These are phyloP conservation scores for Argyresthia goedartella DNA, from an alignment of 2,888 invertebrate species.

Conservation along the genomic window DNA sequence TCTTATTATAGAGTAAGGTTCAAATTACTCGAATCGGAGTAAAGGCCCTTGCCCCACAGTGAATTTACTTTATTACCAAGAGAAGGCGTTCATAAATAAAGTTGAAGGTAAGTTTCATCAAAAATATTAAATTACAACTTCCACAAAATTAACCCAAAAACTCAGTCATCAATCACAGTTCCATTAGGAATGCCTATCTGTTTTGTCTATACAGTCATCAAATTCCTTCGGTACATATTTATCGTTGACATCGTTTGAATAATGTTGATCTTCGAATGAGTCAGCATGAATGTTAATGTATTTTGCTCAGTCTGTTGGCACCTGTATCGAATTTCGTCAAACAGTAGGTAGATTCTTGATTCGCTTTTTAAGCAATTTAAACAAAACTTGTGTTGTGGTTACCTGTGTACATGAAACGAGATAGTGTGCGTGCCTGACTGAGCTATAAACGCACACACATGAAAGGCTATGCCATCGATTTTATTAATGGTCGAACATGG, in stretches of 20 bases:
- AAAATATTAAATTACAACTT: neutral
- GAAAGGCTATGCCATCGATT: neutral
- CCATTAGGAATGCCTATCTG: neutral
- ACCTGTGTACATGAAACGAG: too few relatives aligned
- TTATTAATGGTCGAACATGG: too few relatives aligned
- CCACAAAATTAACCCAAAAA: neutral
- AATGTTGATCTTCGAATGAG: slow-evolving; percentile 32
- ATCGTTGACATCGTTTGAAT: slow-evolving; percentile 19
- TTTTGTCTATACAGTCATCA: slow-evolving; percentile 1
- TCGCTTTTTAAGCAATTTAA: neutral
- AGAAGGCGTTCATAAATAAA: neutral
- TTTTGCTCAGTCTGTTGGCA: slow-evolving; percentile 29
- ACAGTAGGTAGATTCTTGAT: slow-evolving; percentile 19
- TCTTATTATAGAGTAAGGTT: too few relatives aligned
- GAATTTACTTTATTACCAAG: too few relatives aligned
- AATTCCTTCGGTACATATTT: slow-evolving; percentile 12
- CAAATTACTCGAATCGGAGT: too few relatives aligned
- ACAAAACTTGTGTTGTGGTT: neutral
- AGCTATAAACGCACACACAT: neutral
- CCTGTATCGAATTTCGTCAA: slow-evolving; percentile 57
- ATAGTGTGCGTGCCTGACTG: too few relatives aligned
- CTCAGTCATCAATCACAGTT: slow-evolving; percentile 1
- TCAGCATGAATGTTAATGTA: slow-evolving; percentile 48
- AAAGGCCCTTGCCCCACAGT: too few relatives aligned
- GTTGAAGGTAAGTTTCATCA: neutral